Evolutionary conservation across 2,113 vertebrate genomes (phyloP).

Genomic region (Benitochromis conjunctus): DNA sequence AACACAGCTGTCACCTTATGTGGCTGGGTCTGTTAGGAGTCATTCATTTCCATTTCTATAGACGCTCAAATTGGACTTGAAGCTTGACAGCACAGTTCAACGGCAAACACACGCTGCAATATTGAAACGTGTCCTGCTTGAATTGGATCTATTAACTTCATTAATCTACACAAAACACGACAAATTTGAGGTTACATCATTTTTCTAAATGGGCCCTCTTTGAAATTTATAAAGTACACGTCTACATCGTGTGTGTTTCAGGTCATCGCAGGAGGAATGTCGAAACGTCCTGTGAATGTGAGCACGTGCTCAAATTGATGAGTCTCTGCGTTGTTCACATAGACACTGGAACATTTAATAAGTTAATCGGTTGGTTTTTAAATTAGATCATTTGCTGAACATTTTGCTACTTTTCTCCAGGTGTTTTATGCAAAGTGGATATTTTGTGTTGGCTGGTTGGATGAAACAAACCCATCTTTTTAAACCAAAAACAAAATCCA

Average conservation of each 20-base stretch:
- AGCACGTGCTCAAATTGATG: background rate
- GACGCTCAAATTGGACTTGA: slow-evolving; percentile 15
- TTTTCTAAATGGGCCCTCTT: background rate
- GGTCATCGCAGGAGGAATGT: background rate
- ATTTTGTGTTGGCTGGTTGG: background rate
- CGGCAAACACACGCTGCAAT: slow-evolving; percentile 25
- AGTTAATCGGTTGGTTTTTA: background rate
- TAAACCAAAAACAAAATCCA: background rate
- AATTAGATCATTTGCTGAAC: background rate
- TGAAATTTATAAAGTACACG: background rate
- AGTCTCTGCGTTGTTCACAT: background rate
- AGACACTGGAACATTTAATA: background rate
- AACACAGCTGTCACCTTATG: slow-evolving; percentile 67
- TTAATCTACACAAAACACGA: slow-evolving; percentile 28
- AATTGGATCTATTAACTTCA: slow-evolving; percentile 24
- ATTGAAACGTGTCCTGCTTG: background rate
- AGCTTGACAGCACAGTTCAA: slow-evolving; percentile 19
- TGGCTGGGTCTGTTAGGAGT: slow-evolving; percentile 25
- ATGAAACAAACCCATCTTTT: background rate
- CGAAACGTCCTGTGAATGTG: background rate
- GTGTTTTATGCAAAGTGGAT: background rate
- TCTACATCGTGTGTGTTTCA: background rate
- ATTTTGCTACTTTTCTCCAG: background rate
- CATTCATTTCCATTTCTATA: slow-evolving; percentile 62
- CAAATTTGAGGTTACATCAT: background rate